phyloP scores from a whole-genome alignment of 2,888 invertebrate genomes.

The Tachina lurida region DNA sequence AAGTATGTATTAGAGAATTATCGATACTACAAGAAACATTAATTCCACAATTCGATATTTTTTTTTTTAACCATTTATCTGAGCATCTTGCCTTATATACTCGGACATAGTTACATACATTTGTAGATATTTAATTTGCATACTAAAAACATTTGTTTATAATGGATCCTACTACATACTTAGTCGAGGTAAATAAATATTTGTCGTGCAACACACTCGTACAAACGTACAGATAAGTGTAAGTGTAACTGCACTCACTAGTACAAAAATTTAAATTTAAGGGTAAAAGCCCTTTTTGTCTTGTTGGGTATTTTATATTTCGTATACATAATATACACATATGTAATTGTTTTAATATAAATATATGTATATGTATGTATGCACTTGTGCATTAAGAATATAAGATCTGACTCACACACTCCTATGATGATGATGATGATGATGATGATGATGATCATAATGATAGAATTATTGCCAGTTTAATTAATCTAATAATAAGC shows the following conservation, averaged over 20 bases:
- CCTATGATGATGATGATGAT: background rate
- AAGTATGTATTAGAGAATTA: background rate
- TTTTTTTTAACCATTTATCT: conserved; percentile 35
- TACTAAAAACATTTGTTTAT: conserved; percentile 66
- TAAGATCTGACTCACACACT: background rate
- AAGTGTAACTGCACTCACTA: conserved; percentile 2
- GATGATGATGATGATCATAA: too few relatives aligned
- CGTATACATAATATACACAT: background rate
- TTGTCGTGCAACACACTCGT: conserved; percentile 2
- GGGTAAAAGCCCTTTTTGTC: conserved; percentile 17
- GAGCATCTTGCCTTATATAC: conserved; percentile 35
- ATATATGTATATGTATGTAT: background rate
- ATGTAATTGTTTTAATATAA: conserved; percentile 10
- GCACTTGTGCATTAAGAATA: background rate
- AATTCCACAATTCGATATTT: background rate
- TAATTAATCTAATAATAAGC: conserved; percentile 22
- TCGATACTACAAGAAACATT: conserved; percentile 23
- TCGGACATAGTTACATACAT: too few relatives aligned
- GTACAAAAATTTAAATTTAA: background rate
- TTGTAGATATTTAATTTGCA: too few relatives aligned
- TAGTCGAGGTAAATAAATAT: conserved; percentile 14
- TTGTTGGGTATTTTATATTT: conserved; percentile 56
- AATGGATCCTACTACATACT: conserved; percentile 60
- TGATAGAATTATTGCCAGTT: conserved; percentile 27
- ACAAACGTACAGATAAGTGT: background rate